Base-by-base conservation (phyloP, 2,113 vertebrate species). In the Mesembrinibis cayennensis region DNA sequence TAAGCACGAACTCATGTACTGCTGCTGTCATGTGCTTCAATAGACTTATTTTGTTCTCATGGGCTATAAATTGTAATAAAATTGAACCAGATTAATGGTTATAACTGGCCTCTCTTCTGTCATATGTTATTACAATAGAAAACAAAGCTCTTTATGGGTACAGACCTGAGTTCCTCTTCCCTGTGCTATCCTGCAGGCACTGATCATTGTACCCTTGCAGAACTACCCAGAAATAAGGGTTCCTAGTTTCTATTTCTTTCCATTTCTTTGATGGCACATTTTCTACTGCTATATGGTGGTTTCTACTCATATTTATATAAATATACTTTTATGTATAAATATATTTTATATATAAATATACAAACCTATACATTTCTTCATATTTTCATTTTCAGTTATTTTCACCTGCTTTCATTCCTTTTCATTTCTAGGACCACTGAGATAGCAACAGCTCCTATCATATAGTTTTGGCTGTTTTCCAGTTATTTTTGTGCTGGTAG, bases 1-100 rank as follows among this genome's bases (percentile, higher is more conserved):
- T 91, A 95, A 95, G 93, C 95, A 96, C 87, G 87, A 95, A 95
- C 94, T 97, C 96, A 97, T 97, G 96, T 70, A 91, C 94, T 95
- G 84, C 81, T 95, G 93, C 74, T 95, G 96, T 96, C 96, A 94
- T 82, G 84, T 93, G 93, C 73, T 96, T 95, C 91, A 95, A 70
- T 79, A 93, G 93, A 71, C 70, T 93, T 82, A 93, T 95, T 95
- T 93, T 95, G 66, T 90, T 91, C 84, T 91, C 52, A 32, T 95
- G 62, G 74, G 82, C 91, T 69, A 91, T 96, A 93, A 97, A 97
- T 93, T 89, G 78, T 50, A 82, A 86, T 80, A 94, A 95, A 96
- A 96, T 88, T 91, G 73, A 95, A 92, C 70, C 81, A 97, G 94
- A 97, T 89, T 95, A 92, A 94, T 91, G 61, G 32, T 74, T 91